A percentile compares a stretch with the other conserved stretches of the same genome.
phyloP scores from a whole-genome alignment of 2,113 vertebrate species.

The Burhinus oedicnemus region DNA sequence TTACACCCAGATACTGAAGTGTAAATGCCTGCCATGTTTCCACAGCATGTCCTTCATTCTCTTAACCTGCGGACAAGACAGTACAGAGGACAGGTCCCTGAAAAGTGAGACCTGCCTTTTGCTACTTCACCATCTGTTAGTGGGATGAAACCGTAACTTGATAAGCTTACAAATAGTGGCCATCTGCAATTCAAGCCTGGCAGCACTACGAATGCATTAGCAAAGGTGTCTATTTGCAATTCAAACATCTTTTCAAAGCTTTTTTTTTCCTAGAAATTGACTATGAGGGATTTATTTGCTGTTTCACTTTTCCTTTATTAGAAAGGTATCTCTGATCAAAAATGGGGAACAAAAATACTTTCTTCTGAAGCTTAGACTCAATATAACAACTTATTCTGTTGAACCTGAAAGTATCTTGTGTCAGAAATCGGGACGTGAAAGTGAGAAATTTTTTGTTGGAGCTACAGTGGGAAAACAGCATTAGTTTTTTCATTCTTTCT shows the following conservation, averaged over 20 bases:
- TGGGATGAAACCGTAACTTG: neutral
- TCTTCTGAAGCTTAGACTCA: neutral
- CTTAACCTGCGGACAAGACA: neutral
- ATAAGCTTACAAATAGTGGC: neutral
- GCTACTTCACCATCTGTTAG: slow-evolving; percentile 38
- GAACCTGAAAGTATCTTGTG: neutral
- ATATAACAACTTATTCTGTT: neutral
- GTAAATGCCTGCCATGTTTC: neutral
- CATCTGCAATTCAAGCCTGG: slow-evolving; percentile 27
- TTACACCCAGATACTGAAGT: neutral
- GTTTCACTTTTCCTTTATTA: neutral
- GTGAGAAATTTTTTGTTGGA: neutral
- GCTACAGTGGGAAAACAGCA: neutral
- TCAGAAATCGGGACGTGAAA: neutral
- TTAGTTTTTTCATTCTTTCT: neutral
- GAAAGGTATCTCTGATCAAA: neutral
- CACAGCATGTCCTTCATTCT: neutral
- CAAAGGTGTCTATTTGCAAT: neutral
- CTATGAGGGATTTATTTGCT: neutral
- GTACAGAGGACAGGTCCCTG: neutral
- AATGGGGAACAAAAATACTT: neutral
- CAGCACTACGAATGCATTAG: neutral
- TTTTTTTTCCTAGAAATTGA: neutral
- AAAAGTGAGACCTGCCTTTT: neutral
- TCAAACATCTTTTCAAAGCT: neutral